Base-by-base conservation (phyloP, 2,113 vertebrate species). In the Actenoides hombroni region DNA sequence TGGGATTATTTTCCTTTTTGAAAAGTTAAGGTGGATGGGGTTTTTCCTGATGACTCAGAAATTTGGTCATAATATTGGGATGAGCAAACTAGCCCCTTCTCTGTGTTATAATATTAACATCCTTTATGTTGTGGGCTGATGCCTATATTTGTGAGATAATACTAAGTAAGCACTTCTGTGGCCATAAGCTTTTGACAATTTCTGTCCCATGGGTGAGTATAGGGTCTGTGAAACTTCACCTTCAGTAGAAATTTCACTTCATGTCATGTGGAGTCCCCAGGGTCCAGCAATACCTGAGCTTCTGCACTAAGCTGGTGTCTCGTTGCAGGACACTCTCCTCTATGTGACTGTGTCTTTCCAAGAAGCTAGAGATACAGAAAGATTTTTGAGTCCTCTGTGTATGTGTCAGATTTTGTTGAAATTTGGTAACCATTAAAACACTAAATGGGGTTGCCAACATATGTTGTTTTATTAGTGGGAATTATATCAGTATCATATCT, bases 381-480 rank as follows among this genome's bases (percentile, higher is more conserved):
- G 23, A 21, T 56, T 74, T 90, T 70, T 67, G 15, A 78, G 6
- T 74, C 25, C 11, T 81, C 42, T 69, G 20, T 64, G 9, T 57
- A 11, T 64, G 33, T 86, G 13, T 74, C 16, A 75, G 15, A 31
- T 84, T 78, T 79, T 89, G 16, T 9, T 84, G 74, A 60, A 67
- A 67, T 70, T 84, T 75, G n/a, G 10, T 70, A 78, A 71, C 3
- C 4, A 15, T 68, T 77, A 42, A 54, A 70, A 86, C 48, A 48
- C 35, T 8, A 44, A 61, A 81, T 33, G 51, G 13, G 2, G 0
- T 60, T 79, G 57, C 7, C n/a, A 63, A 56, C 19, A 17, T 2
- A 6, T 25, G 5, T 37, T 74, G 31, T 14, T 54, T 1, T 60
- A 64, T 64, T 15, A 46, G 21, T 0, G 0, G 63, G 49, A 80